Percentiles rank a stretch among this genome's conserved stretches.
These are phyloP conservation scores for Phoenicopterus ruber DNA, from an alignment of 2,113 vertebrate species.

Conservation along the genomic window DNA sequence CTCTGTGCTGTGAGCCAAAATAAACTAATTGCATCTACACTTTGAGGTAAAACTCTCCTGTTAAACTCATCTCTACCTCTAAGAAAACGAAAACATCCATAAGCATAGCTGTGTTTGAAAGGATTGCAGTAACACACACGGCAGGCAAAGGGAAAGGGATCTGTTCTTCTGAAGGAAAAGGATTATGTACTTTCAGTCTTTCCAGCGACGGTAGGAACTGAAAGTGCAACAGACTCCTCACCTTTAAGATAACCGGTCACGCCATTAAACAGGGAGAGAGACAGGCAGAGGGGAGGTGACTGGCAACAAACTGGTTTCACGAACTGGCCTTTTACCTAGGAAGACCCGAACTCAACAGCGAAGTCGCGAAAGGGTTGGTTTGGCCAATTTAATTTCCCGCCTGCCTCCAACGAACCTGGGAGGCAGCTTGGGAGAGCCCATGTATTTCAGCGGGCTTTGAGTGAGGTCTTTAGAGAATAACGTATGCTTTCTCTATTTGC, in stretches of 20 bases:
- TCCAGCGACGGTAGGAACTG: background rate
- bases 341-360: background rate
- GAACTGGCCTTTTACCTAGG: background rate
- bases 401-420: background rate
- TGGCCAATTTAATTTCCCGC: background rate
- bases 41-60: constrained; percentile 30
- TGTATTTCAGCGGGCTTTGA: background rate
- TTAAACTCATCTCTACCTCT: background rate
- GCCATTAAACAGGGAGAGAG: background rate
- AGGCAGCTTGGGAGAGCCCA: background rate
- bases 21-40: constrained; percentile 48
- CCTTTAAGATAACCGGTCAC: background rate
- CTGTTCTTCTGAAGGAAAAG: background rate
- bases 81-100: background rate
- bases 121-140: fast-evolving
- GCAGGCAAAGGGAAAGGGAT: background rate
- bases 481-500: background rate
- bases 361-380: background rate
- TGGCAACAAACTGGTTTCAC: background rate
- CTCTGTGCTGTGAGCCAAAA: constrained; percentile 47
- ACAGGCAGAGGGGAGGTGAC: background rate
- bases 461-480: background rate
- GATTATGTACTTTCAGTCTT: background rate
- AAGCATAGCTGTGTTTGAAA: background rate
- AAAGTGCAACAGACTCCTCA: background rate